phyloP scores from a whole-genome alignment of 2,888 invertebrate species.

The Cryptosula pallasiana region DNA sequence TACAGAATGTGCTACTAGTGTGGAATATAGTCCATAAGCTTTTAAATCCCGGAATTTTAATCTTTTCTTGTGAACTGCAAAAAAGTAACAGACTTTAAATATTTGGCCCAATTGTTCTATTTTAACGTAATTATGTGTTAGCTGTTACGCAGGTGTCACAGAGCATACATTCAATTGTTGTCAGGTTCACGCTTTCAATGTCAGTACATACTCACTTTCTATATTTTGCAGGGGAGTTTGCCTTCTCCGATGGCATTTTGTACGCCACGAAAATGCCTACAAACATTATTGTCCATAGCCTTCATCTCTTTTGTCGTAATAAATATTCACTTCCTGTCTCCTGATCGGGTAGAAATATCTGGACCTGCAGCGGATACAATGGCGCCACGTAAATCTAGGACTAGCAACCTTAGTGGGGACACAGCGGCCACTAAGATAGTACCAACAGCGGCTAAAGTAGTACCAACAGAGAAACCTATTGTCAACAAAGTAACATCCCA shows the following conservation, averaged over 20 bases:
- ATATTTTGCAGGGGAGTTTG: not conserved
- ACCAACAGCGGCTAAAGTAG: not conserved
- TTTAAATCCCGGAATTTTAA: too few relatives aligned
- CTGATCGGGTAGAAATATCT: not conserved
- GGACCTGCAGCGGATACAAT: not conserved
- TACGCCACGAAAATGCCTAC: constrained; percentile 15
- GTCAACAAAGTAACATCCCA: too few relatives aligned
- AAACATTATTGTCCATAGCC: not conserved
- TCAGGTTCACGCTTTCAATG: too few relatives aligned
- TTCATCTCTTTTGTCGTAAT: not conserved
- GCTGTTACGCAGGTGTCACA: too few relatives aligned
- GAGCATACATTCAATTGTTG: too few relatives aligned
- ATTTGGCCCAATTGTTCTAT: too few relatives aligned
- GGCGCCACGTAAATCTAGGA: not conserved
- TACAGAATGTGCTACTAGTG: too few relatives aligned
- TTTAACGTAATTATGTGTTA: too few relatives aligned
- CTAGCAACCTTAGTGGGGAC: not conserved
- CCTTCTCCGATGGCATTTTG: not conserved
- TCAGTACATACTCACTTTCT: too few relatives aligned
- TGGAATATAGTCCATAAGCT: too few relatives aligned
- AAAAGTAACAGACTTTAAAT: too few relatives aligned
- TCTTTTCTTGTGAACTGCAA: too few relatives aligned
- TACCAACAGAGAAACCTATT: not conserved
- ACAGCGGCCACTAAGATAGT: not conserved
- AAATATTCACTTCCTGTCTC: not conserved